A percentile compares a stretch with the other conserved stretches of the same genome.
phyloP scores from a whole-genome alignment of 2,113 vertebrate genomes.

The Vulpes vulpes region DNA sequence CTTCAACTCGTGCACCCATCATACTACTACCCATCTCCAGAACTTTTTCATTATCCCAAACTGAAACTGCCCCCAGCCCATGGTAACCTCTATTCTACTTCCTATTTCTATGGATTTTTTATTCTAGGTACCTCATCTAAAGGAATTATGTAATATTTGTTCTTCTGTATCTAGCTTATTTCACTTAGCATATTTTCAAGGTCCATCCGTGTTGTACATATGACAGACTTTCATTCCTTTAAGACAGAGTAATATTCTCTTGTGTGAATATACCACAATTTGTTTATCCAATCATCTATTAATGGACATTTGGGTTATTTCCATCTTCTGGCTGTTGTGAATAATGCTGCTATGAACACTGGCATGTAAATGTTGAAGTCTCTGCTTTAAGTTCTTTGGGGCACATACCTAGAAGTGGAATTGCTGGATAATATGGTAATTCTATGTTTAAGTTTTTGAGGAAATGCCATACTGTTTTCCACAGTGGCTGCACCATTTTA shows the following conservation, averaged over 20 bases:
- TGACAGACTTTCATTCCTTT: background rate
- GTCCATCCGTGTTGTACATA: background rate
- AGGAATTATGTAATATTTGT: background rate
- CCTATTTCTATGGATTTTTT: background rate
- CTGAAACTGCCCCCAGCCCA: background rate
- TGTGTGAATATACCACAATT: background rate
- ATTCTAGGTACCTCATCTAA: background rate
- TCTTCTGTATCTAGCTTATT: background rate
- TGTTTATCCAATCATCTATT: background rate
- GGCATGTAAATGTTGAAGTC: background rate
- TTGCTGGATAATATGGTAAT: background rate
- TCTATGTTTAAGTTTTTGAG: background rate
- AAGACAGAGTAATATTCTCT: background rate
- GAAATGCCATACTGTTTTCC: background rate
- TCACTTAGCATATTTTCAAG: conserved; percentile 15
- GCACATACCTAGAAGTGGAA: background rate
- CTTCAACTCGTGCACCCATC: background rate
- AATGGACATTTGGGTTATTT: background rate
- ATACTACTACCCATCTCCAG: background rate
- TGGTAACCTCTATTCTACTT: background rate
- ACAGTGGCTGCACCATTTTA: background rate
- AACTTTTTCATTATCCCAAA: background rate
- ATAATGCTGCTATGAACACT: background rate
- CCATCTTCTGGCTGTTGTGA: background rate
- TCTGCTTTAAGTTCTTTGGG: background rate